A percentile compares a stretch with the other conserved stretches of the same genome.
These are phyloP conservation scores for Lacerta bilineata DNA, from an alignment of 2,797 vertebrate genomes.

Conservation along the genomic window DNA sequence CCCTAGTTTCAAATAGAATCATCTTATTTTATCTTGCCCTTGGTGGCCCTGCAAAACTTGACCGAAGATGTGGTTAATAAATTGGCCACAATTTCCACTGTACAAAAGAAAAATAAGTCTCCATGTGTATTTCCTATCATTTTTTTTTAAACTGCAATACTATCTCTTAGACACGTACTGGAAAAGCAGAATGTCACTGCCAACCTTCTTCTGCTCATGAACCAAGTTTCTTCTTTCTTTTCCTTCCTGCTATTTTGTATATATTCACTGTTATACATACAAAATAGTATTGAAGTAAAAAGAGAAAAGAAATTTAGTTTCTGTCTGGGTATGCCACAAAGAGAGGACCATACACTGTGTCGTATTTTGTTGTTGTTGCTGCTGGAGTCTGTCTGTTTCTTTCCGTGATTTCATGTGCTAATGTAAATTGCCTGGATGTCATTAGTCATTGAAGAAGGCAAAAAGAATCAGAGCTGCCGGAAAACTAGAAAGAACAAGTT, in stretches of 20 bases:
- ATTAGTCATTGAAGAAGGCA: constrained; percentile 14
- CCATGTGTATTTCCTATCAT: not conserved
- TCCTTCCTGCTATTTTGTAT: constrained; percentile 18
- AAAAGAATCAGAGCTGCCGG: constrained; percentile 13
- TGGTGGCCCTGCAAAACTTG: not conserved
- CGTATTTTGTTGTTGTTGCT: not conserved
- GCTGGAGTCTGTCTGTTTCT: not conserved
- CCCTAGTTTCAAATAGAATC: not conserved
- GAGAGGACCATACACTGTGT: not conserved
- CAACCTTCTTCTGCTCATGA: not conserved
- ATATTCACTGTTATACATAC: not conserved
- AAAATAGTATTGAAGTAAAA: not conserved
- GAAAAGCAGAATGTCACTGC: not conserved
- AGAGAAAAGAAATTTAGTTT: not conserved
- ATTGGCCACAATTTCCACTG: not conserved
- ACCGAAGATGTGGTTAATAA: not conserved
- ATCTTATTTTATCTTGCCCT: not conserved
- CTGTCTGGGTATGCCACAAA: not conserved
- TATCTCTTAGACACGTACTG: not conserved
- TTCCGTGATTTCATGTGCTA: constrained; percentile 41
- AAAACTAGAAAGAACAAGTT: not conserved
- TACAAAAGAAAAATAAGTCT: not conserved
- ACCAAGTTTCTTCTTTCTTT: not conserved
- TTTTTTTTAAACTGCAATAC: not conserved
- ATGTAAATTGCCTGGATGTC: not conserved